These are phyloP conservation scores for Lethenteron camtschaticum DNA, from an alignment of 2,113 vertebrate species.

Conservation along the genomic window DNA sequence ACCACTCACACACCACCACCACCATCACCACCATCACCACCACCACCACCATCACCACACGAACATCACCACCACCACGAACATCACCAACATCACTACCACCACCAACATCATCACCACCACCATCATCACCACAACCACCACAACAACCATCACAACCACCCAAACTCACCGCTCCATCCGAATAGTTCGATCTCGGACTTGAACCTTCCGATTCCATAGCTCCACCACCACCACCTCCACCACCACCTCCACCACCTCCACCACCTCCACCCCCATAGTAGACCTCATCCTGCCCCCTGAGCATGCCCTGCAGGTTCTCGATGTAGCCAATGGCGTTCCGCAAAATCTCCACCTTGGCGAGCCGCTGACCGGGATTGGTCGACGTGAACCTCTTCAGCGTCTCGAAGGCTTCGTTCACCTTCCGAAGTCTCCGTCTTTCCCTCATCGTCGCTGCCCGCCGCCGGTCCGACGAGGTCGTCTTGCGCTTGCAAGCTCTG, in stretches of 20 bases:
- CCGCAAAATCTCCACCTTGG: constrained; percentile 28
- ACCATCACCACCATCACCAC: too few species aligned
- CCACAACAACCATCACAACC: too few species aligned
- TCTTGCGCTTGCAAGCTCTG: constrained; percentile 79
- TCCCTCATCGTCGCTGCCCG: constrained; percentile 72
- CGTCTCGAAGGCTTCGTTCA: constrained; percentile 92
- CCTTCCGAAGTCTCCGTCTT: constrained; percentile 80
- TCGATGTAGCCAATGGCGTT: constrained; percentile 1
- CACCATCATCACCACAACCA: too few species aligned
- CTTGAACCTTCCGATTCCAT: not conserved
- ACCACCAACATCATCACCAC: too few species aligned
- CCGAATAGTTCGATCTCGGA: not conserved
- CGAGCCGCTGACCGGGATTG: constrained; percentile 92
- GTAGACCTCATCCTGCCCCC: not conserved
- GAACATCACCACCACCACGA: too few species aligned
- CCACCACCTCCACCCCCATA: not conserved
- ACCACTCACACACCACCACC: too few species aligned
- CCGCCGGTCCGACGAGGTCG: constrained; percentile 67
- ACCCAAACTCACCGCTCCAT: not conserved
- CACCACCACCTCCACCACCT: not conserved
- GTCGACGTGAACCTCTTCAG: constrained; percentile 83
- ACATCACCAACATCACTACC: too few species aligned
- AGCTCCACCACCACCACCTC: not conserved
- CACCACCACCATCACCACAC: too few species aligned
- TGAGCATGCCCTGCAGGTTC: not conserved